Percentiles rank a stretch among this genome's conserved stretches.
Conservation (phyloP, 2,113 vertebrate species). For the Spheniscus mendiculus region DNA sequence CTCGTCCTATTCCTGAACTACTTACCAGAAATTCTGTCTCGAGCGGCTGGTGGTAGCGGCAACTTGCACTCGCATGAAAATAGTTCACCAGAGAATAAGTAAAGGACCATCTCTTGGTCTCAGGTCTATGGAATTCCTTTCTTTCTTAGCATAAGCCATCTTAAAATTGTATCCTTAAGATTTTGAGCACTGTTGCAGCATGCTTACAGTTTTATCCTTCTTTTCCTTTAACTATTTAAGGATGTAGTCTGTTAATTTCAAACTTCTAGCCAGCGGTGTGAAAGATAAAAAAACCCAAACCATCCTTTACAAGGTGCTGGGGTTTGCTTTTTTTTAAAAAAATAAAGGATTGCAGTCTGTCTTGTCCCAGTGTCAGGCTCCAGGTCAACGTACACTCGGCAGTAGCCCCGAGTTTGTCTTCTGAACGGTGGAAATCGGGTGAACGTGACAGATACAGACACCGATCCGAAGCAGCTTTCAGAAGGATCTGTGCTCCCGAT, state of each 20-base stretch:
- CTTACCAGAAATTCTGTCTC: neutral
- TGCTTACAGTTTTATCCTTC: neutral
- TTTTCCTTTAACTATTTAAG: neutral
- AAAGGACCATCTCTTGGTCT: neutral
- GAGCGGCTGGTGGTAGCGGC: neutral
- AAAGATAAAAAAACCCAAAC: neutral
- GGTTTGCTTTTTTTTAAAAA: neutral
- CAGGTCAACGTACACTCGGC: neutral
- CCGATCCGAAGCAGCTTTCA: neutral
- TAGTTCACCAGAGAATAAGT: neutral
- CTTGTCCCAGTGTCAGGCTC: neutral
- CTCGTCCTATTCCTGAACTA: neutral
- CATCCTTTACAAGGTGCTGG: neutral
- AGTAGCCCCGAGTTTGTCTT: neutral
- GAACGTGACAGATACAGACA: rapidly evolving
- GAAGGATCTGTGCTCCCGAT: neutral
- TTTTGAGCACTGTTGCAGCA: neutral
- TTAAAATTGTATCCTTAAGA: neutral
- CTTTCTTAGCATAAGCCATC: neutral
- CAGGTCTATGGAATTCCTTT: neutral
- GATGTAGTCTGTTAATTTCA: neutral
- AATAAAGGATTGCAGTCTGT: neutral
- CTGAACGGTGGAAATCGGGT: neutral
- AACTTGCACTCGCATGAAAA: neutral
- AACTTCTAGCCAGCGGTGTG: neutral